Percentiles rank a stretch among this genome's conserved stretches.
These are phyloP conservation scores for Venturia canescens DNA, from an alignment of 1,140 invertebrate genomes.

Conservation along the genomic window DNA sequence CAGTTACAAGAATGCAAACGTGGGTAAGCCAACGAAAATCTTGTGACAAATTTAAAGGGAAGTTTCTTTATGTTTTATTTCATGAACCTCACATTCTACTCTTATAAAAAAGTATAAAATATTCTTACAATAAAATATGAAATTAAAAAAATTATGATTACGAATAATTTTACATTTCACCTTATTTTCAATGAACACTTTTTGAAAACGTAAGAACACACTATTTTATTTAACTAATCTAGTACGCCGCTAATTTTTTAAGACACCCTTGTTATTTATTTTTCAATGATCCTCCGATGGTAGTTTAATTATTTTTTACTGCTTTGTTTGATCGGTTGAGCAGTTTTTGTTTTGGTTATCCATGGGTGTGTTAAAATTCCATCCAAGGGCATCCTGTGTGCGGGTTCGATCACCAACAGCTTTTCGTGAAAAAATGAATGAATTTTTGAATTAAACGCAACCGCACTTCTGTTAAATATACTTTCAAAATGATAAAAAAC, in stretches of 20 bases:
- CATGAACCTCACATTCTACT: background rate
- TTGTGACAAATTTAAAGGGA: background rate
- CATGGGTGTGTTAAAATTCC: slow-evolving; percentile 22
- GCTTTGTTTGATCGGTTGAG: background rate
- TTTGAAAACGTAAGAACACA: background rate
- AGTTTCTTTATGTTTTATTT: background rate
- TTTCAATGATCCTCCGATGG: background rate
- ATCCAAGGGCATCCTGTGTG: background rate
- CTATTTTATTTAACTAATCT: background rate
- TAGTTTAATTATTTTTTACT: slow-evolving; percentile 28
- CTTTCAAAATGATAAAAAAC: too few species aligned
- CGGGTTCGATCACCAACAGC: background rate
- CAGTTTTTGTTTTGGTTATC: background rate
- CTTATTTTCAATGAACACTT: background rate
- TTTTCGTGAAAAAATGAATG: slow-evolving; percentile 21
- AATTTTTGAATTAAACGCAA: too few species aligned
- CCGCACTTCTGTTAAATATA: too few species aligned
- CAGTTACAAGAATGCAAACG: too few species aligned
- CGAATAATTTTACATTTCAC: background rate
- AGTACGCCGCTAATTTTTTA: background rate
- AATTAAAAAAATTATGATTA: background rate
- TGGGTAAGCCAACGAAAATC: background rate
- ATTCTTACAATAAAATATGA: background rate
- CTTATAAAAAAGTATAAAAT: background rate
- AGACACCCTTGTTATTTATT: background rate